Evolutionary conservation across 2,888 invertebrate genomes (phyloP), one percentile per base, ranked within the genome.

Genomic region (Phlogophora meticulosa): DNA sequence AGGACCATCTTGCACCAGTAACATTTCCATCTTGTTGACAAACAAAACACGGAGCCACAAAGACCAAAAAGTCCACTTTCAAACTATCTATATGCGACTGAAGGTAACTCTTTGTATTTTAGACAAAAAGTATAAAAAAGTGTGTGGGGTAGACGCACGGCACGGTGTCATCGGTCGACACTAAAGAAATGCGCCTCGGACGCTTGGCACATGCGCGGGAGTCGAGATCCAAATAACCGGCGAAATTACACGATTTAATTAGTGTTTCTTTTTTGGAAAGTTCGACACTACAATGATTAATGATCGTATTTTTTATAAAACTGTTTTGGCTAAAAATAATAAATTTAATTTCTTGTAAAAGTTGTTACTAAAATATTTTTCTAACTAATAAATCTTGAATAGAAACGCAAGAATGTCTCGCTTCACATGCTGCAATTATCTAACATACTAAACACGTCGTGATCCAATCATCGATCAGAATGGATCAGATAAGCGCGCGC

Each of bases 81-180:
- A 49, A 72, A 61, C 72, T 58, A 76, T 59, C 56, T 80, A 58
- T 71, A 66, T 38, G 15, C 51, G 60, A 76, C 53, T 70, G 76
- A 61, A 71, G 70, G 82, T 70, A 74, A 81, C 48, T 63, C 59
- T 71, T 57, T 65, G 62, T 68, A 40, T 62, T 61, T 63, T 45
- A 72, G 46, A 71, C 60, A 70, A 72, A 78, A 81, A 69, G 66
- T 55, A 70, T 48, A 73, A 83, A 85, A 85, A 85, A 80, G 52
- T 71, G 74, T 90, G 91, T 88, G 92, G 88, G 94, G 93, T 93
- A 91, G 92, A 88, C 86, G 88, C 77, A 82, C 92, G 87, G 90
- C 87, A 85, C 93, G 91, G 89, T 94, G 94, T 94, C 94, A 94
- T 91, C 89, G 89, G 88, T 87, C 92, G 94, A 91, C 93, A 90